These are phyloP conservation scores for Dipus sagitta DNA, from an alignment of 2,797 vertebrate species.

Conservation along the genomic window DNA sequence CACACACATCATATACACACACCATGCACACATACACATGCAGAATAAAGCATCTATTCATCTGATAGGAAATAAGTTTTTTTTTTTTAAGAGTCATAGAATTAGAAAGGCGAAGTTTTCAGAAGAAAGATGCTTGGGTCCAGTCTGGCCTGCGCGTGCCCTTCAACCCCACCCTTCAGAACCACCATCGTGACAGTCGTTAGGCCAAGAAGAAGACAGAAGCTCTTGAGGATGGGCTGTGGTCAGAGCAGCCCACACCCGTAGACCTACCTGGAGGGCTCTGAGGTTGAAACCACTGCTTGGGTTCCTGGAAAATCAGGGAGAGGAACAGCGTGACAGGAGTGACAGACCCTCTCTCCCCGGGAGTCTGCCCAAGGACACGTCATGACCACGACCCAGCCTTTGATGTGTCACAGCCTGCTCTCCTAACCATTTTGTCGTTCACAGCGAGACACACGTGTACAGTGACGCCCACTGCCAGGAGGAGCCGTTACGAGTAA, in stretches of 20 bases:
- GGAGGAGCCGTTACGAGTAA: background rate
- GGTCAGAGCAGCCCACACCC: background rate
- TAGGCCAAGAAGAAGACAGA: background rate
- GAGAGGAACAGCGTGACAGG: conserved; percentile 13
- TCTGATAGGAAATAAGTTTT: background rate
- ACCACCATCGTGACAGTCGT: background rate
- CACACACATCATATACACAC: no score
- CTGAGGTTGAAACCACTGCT: background rate
- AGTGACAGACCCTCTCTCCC: background rate
- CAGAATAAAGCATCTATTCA: background rate
- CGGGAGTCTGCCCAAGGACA: background rate
- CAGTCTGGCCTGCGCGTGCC: background rate
- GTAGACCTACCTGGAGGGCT: conserved; percentile 57
- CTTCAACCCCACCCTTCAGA: background rate
- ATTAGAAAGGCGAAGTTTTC: background rate
- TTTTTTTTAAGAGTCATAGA: background rate
- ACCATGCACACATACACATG: no score
- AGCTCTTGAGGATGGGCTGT: background rate
- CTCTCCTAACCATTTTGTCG: background rate
- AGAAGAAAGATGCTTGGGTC: background rate
- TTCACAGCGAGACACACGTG: background rate
- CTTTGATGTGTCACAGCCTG: background rate
- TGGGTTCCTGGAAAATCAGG: conserved; percentile 66
- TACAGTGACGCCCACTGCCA: background rate
- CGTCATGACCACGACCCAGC: background rate